phyloP scores from a whole-genome alignment of 2,113 vertebrate species.

The Scatophagus argus region DNA sequence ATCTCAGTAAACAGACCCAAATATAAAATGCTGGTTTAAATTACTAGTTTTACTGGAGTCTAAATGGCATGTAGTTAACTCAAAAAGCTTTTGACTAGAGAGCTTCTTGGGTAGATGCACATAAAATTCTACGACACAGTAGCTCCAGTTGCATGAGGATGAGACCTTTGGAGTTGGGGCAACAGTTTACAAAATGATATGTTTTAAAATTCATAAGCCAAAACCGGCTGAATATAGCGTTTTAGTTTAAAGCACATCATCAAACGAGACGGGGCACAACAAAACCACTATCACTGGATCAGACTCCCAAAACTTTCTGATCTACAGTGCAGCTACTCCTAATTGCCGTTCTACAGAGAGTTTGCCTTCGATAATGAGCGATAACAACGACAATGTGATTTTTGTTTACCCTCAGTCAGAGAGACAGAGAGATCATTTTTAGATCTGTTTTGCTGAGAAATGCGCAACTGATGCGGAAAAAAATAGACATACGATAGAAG shows the following conservation, averaged over 20 bases:
- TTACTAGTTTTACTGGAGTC: background rate
- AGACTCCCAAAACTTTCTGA: background rate
- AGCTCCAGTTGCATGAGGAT: constrained; percentile 8
- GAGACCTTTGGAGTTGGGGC: background rate
- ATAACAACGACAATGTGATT: no score
- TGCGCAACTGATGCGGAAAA: no score
- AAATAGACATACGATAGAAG: no score
- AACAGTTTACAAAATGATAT: constrained; percentile 25
- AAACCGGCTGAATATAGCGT: background rate
- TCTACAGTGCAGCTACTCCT: background rate
- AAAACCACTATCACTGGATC: background rate
- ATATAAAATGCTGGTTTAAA: background rate
- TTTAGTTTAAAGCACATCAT: constrained; percentile 9
- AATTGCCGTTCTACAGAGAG: no score
- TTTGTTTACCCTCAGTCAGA: no score
- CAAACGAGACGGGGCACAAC: background rate
- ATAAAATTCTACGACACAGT: constrained; percentile 1
- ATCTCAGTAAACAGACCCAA: background rate
- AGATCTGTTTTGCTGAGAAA: no score
- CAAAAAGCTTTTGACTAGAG: background rate
- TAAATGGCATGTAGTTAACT: background rate
- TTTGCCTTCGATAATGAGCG: no score
- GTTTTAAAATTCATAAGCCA: constrained; percentile 11
- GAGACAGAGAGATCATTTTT: no score
- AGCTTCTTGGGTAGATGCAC: background rate